Base-by-base conservation (phyloP, 2,113 vertebrate species). In the Callorhinus ursinus region DNA sequence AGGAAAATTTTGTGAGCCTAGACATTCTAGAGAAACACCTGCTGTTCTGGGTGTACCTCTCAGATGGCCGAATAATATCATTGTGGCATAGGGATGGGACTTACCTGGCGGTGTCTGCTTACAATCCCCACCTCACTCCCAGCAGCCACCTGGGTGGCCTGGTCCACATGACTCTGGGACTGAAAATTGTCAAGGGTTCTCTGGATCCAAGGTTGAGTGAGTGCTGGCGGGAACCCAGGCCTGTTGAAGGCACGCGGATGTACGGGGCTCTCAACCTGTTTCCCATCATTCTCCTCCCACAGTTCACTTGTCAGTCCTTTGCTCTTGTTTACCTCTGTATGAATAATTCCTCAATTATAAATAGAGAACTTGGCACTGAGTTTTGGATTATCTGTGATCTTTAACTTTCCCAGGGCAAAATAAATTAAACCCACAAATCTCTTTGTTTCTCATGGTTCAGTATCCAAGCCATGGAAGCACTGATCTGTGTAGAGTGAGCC, bases 351-450 rank as follows among this genome's bases (percentile, higher is more conserved):
- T 93, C 21, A 16, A 82, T 85, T 96, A 88, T 97, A 97, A 98
- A 97, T 96, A 97, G 90, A 97, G 88, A 93, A 88, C 97, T 98
- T 96, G 97, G 95, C 97, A 94, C 88, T 31, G 95, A 74, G 90
- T 79, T 97, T 93, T 96, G 95, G 71, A 96, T 96, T 95, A 94
- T 97, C 98, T 97, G 59, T 94, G 88, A 96, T 96, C 88, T 90
- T 96, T 97, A 97, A 88, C 95, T 97, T 97, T 98, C 94, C 93
- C 97, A 91, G 79, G 71, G 97, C 90, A 95, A 95, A 92, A 96
- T 59, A 97, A 96, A 97, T 96, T 61, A 89, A 96, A 79, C 72
- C 61, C 86, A 93, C 76, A 96, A 93, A 94, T 88, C 95, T 96
- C 93, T 95, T 95, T 82, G 93, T 96, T 95, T 97, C 97, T 97